Conservation (phyloP, 2,888 invertebrate genomes). For the Synergus laeviventris region DNA sequence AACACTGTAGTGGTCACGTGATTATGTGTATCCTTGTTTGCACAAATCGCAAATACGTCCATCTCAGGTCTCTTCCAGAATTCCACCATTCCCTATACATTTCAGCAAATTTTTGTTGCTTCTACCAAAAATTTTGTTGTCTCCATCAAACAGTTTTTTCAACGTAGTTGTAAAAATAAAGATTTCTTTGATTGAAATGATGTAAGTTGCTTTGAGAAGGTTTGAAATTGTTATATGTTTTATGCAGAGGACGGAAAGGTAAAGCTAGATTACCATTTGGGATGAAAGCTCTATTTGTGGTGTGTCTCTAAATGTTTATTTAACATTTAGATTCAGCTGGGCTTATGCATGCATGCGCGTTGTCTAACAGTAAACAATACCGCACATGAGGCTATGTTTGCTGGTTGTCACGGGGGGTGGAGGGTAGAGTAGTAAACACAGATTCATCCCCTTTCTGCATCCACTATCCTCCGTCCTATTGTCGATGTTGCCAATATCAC, state of each 20-base stretch:
- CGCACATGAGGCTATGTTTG: slow-evolving; percentile 64
- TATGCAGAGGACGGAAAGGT: not conserved
- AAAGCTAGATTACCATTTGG: not conserved
- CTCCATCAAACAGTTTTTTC: no score
- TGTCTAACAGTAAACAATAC: slow-evolving; percentile 52
- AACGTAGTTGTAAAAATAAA: no score
- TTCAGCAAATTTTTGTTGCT: no score
- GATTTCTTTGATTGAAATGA: not conserved
- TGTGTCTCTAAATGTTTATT: slow-evolving; percentile 46
- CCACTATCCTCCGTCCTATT: slow-evolving; percentile 42
- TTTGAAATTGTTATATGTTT: not conserved
- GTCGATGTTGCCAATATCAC: slow-evolving; percentile 53
- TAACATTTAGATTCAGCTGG: slow-evolving; percentile 18
- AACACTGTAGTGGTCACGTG: slow-evolving; percentile 59
- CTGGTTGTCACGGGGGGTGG: slow-evolving; percentile 64
- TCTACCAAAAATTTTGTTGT: no score
- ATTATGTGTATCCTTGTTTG: slow-evolving; percentile 55
- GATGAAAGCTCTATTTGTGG: not conserved
- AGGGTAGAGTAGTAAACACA: slow-evolving; percentile 66
- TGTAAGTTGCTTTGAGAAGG: not conserved
- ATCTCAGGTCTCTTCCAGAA: slow-evolving; percentile 43
- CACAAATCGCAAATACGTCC: slow-evolving; percentile 54
- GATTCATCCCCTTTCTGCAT: slow-evolving; percentile 56
- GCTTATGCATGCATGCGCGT: not conserved
- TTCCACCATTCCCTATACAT: not conserved